Conservation (phyloP, 2,113 vertebrate species). For the Dendrocopos noguchii region DNA sequence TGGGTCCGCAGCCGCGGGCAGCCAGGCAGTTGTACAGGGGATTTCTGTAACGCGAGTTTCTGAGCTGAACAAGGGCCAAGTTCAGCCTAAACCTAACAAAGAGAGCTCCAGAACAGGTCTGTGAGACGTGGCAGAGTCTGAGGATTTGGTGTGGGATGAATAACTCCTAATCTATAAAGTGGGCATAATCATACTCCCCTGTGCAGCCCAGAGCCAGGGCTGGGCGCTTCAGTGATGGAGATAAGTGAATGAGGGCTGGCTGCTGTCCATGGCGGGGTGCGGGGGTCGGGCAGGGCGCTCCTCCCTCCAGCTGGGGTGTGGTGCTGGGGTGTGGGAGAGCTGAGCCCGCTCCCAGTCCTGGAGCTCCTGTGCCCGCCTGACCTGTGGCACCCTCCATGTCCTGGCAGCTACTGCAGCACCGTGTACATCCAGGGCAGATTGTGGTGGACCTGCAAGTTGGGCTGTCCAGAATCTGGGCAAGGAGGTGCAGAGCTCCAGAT, state of each 20-base stretch:
- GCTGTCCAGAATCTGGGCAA: not conserved
- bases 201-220: constrained; percentile 24
- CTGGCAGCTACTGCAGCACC: not conserved
- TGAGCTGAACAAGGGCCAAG: constrained; percentile 25
- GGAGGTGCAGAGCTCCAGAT: not conserved
- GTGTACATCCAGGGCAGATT: accelerated
- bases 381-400: accelerated
- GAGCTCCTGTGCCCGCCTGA: not conserved
- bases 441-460: accelerated
- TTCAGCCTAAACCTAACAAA: not conserved
- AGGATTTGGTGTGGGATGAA: constrained; percentile 56
- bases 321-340: constrained; percentile 2
- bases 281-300: not conserved
- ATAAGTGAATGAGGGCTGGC: constrained; percentile 50
- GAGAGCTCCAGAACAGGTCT: constrained; percentile 24
- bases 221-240: constrained; percentile 48
- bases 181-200: constrained; percentile 30
- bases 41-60: not conserved
- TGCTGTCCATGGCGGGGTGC: constrained; percentile 3
- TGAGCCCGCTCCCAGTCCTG: accelerated
- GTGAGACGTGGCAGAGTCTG: constrained; percentile 23
- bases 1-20: not conserved
- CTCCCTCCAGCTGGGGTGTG: constrained; percentile 5
- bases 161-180: constrained; percentile 48
- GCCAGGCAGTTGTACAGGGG: not conserved